phyloP scores from a whole-genome alignment of 2,797 vertebrate species.

The Spheniscus humboldti region DNA sequence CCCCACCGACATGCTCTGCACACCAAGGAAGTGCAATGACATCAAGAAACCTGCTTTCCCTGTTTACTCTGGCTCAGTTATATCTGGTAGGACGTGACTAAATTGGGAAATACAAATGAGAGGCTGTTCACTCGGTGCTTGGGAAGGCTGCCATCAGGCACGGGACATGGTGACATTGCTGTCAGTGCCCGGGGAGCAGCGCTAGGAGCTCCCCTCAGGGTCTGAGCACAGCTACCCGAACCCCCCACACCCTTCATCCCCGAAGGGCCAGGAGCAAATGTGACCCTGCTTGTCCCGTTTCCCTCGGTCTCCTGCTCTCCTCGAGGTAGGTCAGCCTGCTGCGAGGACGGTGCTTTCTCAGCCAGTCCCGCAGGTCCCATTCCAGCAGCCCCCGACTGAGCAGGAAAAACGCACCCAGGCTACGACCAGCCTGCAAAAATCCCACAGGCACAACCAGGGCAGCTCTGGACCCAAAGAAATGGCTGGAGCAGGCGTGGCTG shows the following conservation, averaged over 20 bases:
- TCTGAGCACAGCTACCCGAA: background rate
- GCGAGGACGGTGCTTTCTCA: background rate
- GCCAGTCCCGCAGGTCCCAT: background rate
- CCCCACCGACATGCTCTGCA: rapidly evolving
- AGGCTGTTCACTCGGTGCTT: background rate
- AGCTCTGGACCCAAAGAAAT: background rate
- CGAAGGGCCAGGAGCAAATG: rapidly evolving
- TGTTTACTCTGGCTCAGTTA: background rate
- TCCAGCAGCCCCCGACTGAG: background rate
- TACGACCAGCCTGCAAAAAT: background rate
- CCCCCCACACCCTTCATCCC: background rate
- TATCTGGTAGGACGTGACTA: background rate
- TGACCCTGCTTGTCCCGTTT: background rate
- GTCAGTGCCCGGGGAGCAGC: background rate
- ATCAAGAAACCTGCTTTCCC: background rate
- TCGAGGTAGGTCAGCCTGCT: background rate
- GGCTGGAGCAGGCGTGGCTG: background rate
- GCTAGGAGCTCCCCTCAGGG: background rate
- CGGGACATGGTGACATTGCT: background rate
- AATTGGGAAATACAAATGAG: background rate
- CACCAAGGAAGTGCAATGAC: background rate
- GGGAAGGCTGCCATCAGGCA: background rate
- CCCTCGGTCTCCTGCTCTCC: background rate
- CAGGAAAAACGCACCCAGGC: background rate
- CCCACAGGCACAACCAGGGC: background rate